A percentile compares a stretch with the other conserved stretches of the same genome.
phyloP scores from a whole-genome alignment of 2,113 vertebrate genomes.

The Pomatorhinus ruficollis region DNA sequence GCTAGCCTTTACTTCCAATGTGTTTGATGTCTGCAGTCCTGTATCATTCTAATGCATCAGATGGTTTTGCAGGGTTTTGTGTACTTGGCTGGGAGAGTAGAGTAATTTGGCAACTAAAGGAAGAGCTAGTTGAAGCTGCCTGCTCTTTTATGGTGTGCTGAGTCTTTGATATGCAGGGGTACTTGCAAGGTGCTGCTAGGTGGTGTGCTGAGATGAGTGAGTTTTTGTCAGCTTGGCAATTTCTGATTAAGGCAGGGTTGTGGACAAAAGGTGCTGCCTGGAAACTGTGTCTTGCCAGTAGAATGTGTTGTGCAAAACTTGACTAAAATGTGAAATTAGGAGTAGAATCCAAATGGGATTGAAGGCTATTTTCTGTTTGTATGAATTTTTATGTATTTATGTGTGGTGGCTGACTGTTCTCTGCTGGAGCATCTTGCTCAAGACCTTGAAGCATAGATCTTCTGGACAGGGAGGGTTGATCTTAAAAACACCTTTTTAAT shows the following conservation, averaged over 20 bases:
- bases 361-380: neutral
- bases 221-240: neutral
- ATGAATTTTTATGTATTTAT: neutral
- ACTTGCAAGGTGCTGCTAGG: neutral
- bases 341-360: neutral
- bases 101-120: neutral
- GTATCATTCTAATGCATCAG: accelerated
- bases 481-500: neutral
- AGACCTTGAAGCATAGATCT: neutral
- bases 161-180: neutral
- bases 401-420: neutral
- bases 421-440: neutral
- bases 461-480: accelerated
- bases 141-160: neutral
- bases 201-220: neutral
- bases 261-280: neutral
- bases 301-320: neutral
- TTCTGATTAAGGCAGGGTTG: neutral
- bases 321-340: neutral
- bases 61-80: neutral
- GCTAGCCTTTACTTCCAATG: neutral
- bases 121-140: neutral
- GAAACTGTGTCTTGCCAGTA: neutral
- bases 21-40: neutral
- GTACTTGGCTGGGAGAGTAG: neutral